Base-by-base conservation (phyloP, 2,888 invertebrate species). In the Agrotis puta region DNA sequence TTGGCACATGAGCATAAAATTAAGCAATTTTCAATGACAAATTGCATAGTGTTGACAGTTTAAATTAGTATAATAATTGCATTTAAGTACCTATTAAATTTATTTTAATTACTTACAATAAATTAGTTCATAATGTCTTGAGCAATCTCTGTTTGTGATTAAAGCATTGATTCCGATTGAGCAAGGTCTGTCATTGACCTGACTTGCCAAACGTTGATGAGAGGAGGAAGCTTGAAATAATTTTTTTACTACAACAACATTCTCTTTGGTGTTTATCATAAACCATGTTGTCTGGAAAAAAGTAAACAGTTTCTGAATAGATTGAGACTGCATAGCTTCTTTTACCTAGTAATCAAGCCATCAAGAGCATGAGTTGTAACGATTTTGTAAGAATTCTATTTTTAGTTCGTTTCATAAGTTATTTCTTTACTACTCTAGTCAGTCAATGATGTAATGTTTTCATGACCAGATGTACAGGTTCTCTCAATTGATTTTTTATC, bases 11-110 rank as follows among this genome's bases (percentile, higher is more conserved):
- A 64, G 53, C 54, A 66, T 69, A 56, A 64, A 56, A 66, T 79
- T 67, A 39, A 56, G 78, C 51, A 81, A 81, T 39, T 16, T 54
- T 68, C 50, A 63, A 74, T 74, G 70, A 70, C 71, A 68, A 80
- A 65, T 84, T 69, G 68, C 84, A 54, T 18, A 59, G 45, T 3
- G 16, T 27, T 57, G 64, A 39, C 22, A 62, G 39, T 57, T 69
- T 1, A 51, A 68, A 50, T 78, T 56, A 64, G n/a, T 56, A 20
- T 14, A 56, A n/a, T 56, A 3, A 56, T 56, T 33, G 33, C 6
- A n/a, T 64, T 39, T 33, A 64, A 79, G 48, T 75, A 39, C 56
- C 18, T 27, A 57, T 24, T 78, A 50, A 33, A 43, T 48, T 53
- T 13, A 14, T 51, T 51, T 54, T 74, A 43, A 65, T 68, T 74